These are phyloP conservation scores for Halcyon badia DNA, from an alignment of 2,797 vertebrate genomes.

Conservation along the genomic window DNA sequence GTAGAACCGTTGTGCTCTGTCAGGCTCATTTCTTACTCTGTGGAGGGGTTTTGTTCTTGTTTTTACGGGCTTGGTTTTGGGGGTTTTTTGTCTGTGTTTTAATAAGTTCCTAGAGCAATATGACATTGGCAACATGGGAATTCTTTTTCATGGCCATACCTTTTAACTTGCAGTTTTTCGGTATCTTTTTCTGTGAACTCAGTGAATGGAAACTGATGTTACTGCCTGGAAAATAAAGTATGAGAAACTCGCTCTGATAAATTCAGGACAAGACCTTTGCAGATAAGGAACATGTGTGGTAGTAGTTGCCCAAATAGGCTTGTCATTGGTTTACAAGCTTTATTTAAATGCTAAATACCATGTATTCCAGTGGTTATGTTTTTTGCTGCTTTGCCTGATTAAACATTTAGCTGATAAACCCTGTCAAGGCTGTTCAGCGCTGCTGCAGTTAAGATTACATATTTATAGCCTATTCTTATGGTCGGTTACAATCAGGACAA, in stretches of 20 bases:
- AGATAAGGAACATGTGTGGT: conserved; percentile 52
- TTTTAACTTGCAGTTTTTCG: conserved; percentile 17
- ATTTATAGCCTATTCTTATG: conserved; percentile 28
- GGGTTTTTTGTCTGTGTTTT: background rate
- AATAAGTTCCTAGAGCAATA: background rate
- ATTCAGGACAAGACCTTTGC: conserved; percentile 33
- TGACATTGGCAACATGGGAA: background rate
- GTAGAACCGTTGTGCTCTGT: background rate
- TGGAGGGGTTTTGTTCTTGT: background rate
- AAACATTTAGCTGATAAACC: conserved; percentile 70
- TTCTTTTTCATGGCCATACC: background rate
- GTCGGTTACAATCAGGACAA: background rate
- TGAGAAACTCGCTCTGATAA: background rate
- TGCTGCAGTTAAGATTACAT: background rate
- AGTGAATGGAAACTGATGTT: conserved; percentile 17
- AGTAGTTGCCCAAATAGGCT: conserved; percentile 42
- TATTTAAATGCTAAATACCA: conserved; percentile 61
- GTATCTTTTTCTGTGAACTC: background rate
- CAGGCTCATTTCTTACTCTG: background rate
- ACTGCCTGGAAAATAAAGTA: conserved; percentile 11
- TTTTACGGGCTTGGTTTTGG: background rate
- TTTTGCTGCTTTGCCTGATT: conserved; percentile 64
- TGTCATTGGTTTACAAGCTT: conserved; percentile 46
- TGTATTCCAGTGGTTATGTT: conserved; percentile 44
- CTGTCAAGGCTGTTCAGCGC: conserved; percentile 46